Percentiles rank a stretch among this genome's conserved stretches.
Evolutionary conservation across 2,797 vertebrate species (phyloP).

Genomic region (Streptopelia turtur): DNA sequence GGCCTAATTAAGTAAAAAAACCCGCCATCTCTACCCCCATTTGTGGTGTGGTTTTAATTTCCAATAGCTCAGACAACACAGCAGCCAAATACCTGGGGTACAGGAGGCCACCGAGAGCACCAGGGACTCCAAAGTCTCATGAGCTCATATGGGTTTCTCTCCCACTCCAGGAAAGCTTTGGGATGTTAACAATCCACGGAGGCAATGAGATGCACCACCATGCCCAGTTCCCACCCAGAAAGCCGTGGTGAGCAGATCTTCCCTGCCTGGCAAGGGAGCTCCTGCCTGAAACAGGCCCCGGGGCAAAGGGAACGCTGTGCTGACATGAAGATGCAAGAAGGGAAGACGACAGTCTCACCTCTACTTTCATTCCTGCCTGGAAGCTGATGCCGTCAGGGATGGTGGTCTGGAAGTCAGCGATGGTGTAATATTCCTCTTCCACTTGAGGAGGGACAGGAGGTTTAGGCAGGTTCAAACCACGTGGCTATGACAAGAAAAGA

Average conservation of each 20-base stretch:
- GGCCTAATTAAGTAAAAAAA: not conserved
- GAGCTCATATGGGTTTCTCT: not conserved
- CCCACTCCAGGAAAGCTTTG: not conserved
- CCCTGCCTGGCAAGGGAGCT: not conserved
- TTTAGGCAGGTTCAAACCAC: conserved; percentile 92
- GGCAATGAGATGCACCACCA: not conserved
- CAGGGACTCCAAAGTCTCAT: not conserved
- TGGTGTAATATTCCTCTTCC: conserved; percentile 98
- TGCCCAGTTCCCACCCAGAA: not conserved
- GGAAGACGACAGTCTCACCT: conserved; percentile 80
- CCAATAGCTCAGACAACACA: not conserved
- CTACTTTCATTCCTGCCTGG: conserved; percentile 95
- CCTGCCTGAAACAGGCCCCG: not conserved
- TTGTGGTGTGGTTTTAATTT: not conserved
- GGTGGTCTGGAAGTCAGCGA: conserved; percentile 97
- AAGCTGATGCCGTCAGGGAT: conserved; percentile 99
- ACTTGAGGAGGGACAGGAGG: conserved; percentile 94
- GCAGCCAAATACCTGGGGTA: not conserved
- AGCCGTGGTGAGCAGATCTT: rapidly evolving
- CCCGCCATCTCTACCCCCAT: rapidly evolving
- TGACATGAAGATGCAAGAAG: not conserved
- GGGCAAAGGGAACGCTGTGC: not conserved
- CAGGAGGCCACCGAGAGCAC: not conserved
- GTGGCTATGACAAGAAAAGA: conserved; percentile 80
- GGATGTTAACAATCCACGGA: not conserved